Evolutionary conservation across 2,113 vertebrate genomes (phyloP).

Genomic region (Notarius quadriscutis): DNA sequence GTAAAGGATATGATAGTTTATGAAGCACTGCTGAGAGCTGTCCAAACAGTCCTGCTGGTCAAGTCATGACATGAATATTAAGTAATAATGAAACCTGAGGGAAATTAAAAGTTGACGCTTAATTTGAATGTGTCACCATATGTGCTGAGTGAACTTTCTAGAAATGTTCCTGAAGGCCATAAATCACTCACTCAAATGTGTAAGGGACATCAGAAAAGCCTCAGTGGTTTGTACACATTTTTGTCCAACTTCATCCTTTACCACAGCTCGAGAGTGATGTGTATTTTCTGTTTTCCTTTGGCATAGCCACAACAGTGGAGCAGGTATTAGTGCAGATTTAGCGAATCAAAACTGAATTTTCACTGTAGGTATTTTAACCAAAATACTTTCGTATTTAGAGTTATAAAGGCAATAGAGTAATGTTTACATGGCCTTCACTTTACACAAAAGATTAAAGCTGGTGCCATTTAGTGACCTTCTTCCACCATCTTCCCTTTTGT

Average conservation of each 20-base stretch:
- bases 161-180: background rate
- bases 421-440: background rate
- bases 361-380: background rate
- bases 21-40: constrained; percentile 21
- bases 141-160: background rate
- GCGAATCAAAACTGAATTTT: background rate
- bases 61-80: constrained; percentile 40
- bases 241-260: background rate
- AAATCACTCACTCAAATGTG: background rate
- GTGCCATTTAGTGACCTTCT: background rate
- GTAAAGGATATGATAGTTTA: constrained; percentile 37
- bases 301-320: background rate
- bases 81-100: constrained; percentile 31
- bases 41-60: constrained; percentile 38
- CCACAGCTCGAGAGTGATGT: background rate
- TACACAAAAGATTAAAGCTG: background rate
- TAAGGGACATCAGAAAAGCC: background rate
- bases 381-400: background rate
- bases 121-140: background rate
- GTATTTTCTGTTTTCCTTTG: background rate
- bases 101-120: constrained; percentile 44
- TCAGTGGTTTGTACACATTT: background rate
- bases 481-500: background rate
- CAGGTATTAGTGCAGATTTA: background rate
- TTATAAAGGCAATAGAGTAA: background rate